A percentile compares a stretch with the other conserved stretches of the same genome.
Conservation (phyloP, 37 sponge, comb jelly and placozoan genomes). For the Dysidea cf. avara region DNA sequence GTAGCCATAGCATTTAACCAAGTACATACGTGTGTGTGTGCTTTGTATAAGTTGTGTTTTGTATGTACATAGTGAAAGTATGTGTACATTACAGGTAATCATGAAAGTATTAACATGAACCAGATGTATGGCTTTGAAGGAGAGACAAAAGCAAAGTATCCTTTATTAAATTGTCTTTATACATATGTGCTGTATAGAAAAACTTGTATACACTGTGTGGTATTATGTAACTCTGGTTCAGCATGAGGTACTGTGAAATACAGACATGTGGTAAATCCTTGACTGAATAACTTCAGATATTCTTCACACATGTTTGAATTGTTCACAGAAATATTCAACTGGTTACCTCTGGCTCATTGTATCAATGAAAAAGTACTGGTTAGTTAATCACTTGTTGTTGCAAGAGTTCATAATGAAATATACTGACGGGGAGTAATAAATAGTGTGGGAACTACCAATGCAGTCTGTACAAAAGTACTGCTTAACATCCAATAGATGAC, state of each 20-base stretch:
- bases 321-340: slow-evolving; percentile 96
- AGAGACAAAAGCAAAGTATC: slow-evolving; percentile 90
- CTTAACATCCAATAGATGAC: no score
- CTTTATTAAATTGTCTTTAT: not conserved
- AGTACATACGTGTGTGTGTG: no score
- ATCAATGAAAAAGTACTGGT: slow-evolving; percentile 86
- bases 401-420: no score
- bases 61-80: no score
- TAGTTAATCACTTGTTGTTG: slow-evolving; percentile 12
- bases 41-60: no score
- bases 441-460: no score
- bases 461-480: no score
- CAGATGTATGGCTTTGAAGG: slow-evolving; percentile 99
- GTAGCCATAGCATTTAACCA: no score
- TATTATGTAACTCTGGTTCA: not conserved
- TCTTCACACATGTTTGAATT: slow-evolving; percentile 80
- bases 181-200: not conserved
- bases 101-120: slow-evolving; percentile 92
- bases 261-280: not conserved
- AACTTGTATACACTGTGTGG: not conserved
- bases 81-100: slow-evolving; percentile 73
- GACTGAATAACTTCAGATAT: slow-evolving; percentile 31
- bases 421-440: no score
- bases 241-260: not conserved
- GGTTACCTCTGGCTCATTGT: slow-evolving; percentile 87